phyloP scores from a whole-genome alignment of 1,140 invertebrate genomes.

The Eumaeus atala region DNA sequence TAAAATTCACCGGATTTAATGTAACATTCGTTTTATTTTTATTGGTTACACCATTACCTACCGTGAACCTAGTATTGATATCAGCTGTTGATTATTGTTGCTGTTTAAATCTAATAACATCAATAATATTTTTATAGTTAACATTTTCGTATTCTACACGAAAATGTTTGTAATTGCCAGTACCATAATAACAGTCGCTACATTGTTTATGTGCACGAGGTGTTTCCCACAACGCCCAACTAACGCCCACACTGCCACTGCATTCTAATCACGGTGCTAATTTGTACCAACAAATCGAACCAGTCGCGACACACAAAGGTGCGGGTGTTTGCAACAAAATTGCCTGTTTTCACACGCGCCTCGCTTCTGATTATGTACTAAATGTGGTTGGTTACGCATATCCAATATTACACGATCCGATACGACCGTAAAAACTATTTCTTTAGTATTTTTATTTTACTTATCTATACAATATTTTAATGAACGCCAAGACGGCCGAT shows the following conservation, averaged over 20 bases:
- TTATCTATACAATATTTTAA: neutral
- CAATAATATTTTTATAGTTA: no score
- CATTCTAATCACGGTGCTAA: slow-evolving; percentile 25
- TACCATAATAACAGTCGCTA: slow-evolving; percentile 12
- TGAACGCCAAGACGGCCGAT: neutral
- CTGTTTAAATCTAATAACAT: no score
- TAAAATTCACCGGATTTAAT: no score
- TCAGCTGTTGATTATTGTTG: no score
- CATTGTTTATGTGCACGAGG: slow-evolving; percentile 10
- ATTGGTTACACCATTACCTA: no score
- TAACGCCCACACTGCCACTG: slow-evolving; percentile 13
- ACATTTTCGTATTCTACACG: no score
- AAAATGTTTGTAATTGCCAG: slow-evolving; percentile 7
- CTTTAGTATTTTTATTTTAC: slow-evolving; percentile 2
- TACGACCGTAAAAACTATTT: no score
- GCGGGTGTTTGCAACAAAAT: slow-evolving; percentile 35
- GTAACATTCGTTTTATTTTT: no score
- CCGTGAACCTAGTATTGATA: no score
- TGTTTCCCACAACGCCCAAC: neutral
- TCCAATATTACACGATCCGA: slow-evolving; percentile 29
- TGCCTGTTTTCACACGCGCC: slow-evolving; percentile 51
- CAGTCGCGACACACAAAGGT: slow-evolving; percentile 13
- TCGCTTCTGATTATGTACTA: slow-evolving; percentile 35
- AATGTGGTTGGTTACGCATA: slow-evolving; percentile 21
- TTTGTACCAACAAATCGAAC: slow-evolving; percentile 35